Percentiles rank a stretch among this genome's conserved stretches.
phyloP scores from a whole-genome alignment of 2,113 vertebrate species.

The Poeciliopsis retropinna region DNA sequence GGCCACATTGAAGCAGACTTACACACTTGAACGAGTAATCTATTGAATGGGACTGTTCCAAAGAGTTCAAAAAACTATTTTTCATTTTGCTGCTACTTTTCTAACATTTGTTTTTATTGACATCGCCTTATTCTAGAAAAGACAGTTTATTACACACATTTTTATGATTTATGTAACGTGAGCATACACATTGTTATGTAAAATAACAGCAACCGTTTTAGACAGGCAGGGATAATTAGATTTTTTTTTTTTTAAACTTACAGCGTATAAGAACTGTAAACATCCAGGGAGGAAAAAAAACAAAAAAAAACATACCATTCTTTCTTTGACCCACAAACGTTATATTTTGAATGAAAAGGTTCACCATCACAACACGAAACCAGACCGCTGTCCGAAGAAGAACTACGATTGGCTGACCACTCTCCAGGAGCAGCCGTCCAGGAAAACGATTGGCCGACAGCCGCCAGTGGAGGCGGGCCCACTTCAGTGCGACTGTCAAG shows the following conservation, averaged over 20 bases:
- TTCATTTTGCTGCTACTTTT: not conserved
- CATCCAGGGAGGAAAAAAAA: not conserved
- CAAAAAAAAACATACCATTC: conserved; percentile 15
- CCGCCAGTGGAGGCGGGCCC: conserved; percentile 58
- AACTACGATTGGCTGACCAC: conserved; percentile 43
- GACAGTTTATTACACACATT: not conserved
- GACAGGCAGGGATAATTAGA: not conserved
- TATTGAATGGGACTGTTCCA: too few species aligned
- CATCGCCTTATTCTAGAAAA: not conserved
- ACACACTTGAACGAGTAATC: too few species aligned
- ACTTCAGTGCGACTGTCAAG: conserved; percentile 72
- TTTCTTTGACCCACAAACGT: conserved; percentile 43
- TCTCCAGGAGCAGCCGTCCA: conserved; percentile 13
- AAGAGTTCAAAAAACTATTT: not conserved
- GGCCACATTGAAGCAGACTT: not conserved
- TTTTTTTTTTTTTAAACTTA: not conserved
- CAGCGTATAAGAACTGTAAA: not conserved
- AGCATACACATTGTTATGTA: conserved; percentile 54
- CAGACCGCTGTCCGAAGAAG: conserved; percentile 40
- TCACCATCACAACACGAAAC: conserved; percentile 64
- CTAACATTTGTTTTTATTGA: not conserved
- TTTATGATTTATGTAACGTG: conserved; percentile 58
- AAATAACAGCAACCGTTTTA: conserved; percentile 10
- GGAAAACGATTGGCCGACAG: conserved; percentile 40
- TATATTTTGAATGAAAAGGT: conserved; percentile 75